phyloP scores from a whole-genome alignment of 2,113 vertebrate genomes.

The Apteryx owenii region DNA sequence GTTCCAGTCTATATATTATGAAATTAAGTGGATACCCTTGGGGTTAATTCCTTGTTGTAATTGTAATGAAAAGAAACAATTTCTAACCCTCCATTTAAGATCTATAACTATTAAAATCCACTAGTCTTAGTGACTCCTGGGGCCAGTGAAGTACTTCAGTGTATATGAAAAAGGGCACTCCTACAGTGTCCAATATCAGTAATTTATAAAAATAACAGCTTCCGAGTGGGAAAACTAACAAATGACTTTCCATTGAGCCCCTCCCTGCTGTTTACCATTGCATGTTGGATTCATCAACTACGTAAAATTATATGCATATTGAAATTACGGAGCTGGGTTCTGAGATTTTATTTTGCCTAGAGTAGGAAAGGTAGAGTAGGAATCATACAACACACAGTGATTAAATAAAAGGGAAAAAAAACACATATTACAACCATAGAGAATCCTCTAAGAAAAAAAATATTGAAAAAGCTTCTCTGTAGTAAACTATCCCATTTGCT shows the following conservation, averaged over 20 bases:
- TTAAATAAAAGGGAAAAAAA: background rate
- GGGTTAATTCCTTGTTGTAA: slow-evolving; percentile 87
- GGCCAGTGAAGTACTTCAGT: slow-evolving; percentile 75
- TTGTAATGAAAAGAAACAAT: slow-evolving; percentile 87
- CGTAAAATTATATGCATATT: slow-evolving; percentile 64
- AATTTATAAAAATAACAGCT: slow-evolving; percentile 80
- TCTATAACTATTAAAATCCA: slow-evolving; percentile 85
- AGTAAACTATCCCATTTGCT: background rate
- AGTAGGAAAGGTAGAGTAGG: background rate
- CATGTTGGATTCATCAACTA: slow-evolving; percentile 60
- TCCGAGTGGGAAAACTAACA: slow-evolving; percentile 80
- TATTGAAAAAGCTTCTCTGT: background rate
- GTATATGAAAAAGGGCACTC: slow-evolving; percentile 76
- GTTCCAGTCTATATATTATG: slow-evolving; percentile 87
- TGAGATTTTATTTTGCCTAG: background rate
- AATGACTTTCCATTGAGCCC: slow-evolving; percentile 75
- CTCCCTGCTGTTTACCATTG: slow-evolving; percentile 76
- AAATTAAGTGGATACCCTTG: slow-evolving; percentile 86
- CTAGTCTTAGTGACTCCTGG: slow-evolving; percentile 80
- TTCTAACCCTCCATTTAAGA: slow-evolving; percentile 83
- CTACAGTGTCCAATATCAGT: slow-evolving; percentile 80
- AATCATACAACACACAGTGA: background rate
- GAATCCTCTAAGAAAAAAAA: background rate
- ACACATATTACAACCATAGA: background rate
- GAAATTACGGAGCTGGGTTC: slow-evolving; percentile 36